phyloP scores from a whole-genome alignment of 92 coral and sea anemone species.

The Epizoanthus rinbou region DNA sequence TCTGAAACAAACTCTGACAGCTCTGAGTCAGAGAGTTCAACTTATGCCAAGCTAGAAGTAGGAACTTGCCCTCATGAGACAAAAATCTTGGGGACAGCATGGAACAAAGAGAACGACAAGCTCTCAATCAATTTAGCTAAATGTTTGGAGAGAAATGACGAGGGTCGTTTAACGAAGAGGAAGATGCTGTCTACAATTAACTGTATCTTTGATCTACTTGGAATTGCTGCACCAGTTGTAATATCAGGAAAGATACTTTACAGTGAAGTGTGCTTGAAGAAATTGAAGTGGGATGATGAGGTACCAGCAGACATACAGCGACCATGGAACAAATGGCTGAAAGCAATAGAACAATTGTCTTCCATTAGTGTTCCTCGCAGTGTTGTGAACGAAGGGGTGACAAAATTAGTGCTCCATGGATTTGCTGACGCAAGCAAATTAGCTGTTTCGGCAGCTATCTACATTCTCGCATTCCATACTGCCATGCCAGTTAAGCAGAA shows the following conservation, averaged over 20 bases:
- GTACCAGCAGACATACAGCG: slow-evolving; percentile 52
- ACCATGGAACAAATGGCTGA: slow-evolving; percentile 54
- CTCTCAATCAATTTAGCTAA: slow-evolving; percentile 42
- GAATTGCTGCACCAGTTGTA: slow-evolving; percentile 53
- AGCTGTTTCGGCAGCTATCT: slow-evolving; percentile 49
- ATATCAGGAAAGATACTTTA: slow-evolving; percentile 58
- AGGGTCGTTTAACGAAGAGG: slow-evolving; percentile 54
- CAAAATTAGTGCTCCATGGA: slow-evolving; percentile 49
- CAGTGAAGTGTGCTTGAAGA: slow-evolving; percentile 42
- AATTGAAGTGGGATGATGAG: slow-evolving; percentile 60
- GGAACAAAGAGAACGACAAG: slow-evolving; percentile 53
- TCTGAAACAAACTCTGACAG: neutral
- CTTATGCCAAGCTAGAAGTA: slow-evolving; percentile 49
- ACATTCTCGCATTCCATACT: slow-evolving; percentile 38
- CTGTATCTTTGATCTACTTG: slow-evolving; percentile 48
- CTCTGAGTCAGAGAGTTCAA: slow-evolving; percentile 3
- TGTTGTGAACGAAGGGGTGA: slow-evolving; percentile 11
- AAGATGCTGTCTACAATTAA: slow-evolving; percentile 50
- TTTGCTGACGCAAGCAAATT: slow-evolving; percentile 62
- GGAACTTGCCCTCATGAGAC: slow-evolving; percentile 39
- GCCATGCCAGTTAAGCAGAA: slow-evolving; percentile 42
- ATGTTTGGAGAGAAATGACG: slow-evolving; percentile 4
- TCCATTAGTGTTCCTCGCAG: slow-evolving; percentile 4
- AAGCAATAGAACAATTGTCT: slow-evolving; percentile 45
- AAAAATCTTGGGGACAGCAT: slow-evolving; percentile 65